Base-by-base conservation (phyloP, 1,140 invertebrate species). In the Plodia interpunctella region DNA sequence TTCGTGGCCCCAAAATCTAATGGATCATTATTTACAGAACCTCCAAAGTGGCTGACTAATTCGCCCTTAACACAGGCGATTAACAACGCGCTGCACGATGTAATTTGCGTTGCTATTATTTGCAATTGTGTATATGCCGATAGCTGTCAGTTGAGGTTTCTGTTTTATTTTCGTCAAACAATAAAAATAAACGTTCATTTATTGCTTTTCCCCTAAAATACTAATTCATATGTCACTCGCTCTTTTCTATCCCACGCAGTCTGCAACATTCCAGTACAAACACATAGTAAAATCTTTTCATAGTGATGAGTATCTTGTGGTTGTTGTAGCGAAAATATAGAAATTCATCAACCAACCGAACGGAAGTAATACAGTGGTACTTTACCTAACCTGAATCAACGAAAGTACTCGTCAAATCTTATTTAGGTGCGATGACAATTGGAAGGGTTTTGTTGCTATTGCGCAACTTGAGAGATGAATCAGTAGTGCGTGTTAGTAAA, bases 381-480 rank as follows among this genome's bases (percentile, higher is more conserved):
- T 25, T 6, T 25, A 25, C 21, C 21, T 25, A n/a, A 6, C 21
- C 21, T 3, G 21, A 6, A 25, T 25, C 21, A 44, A 1, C 38
- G 38, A 44, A 44, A 44, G n/a, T 15, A 6, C 38, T 44, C 10
- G 1, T n/a, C 13, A 44, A 35, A 35, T 35, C 13, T 13, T 44
- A 15, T 44, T 44, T 44, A 44, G 2, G 15, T 44, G 38, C 38
- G 38, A 44, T 5, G 38, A 53, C 51, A 25, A 53, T 25, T 53
- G 21, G 18, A 11, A 53, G n/a, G 3, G n/a, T 13, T 53, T 25
- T n/a, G 55, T 63, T 19, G 32, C 58, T 65, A 68, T 72, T 72
- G 60, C 65, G 72, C 68, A 79, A 79, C 62, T 55, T 61, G 44
- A 68, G 44, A 70, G 74, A 80, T 81, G 78, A 81, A 76, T 82